Evolutionary conservation across 2,797 vertebrate genomes (phyloP).

Genomic region (Calcarius lapponicus): DNA sequence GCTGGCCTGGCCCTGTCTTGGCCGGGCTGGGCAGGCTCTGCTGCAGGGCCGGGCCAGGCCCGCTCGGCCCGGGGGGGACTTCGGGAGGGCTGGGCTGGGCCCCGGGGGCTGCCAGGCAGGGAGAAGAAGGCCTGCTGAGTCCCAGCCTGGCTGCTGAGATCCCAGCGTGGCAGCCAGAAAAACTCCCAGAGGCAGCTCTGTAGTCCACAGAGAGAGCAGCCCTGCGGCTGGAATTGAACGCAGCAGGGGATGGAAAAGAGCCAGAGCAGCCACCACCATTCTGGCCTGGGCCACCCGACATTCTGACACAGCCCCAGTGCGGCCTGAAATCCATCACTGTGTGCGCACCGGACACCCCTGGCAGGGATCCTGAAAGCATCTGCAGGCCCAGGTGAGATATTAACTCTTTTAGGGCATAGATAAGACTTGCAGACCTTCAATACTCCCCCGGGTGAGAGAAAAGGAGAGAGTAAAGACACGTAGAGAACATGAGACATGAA

Average conservation of each 20-base stretch:
- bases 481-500: not conserved
- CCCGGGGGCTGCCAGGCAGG: not conserved
- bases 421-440: not conserved
- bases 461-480: not conserved
- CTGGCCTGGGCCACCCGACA: not conserved
- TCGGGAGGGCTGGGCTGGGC: not conserved
- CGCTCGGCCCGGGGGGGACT: not conserved
- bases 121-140: not conserved
- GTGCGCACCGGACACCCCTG: too few relatives aligned
- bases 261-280: fast-evolving
- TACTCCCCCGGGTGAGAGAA: not conserved
- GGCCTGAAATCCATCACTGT: not conserved
- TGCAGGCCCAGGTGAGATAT: not conserved
- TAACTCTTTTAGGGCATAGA: not conserved
- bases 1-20: not conserved
- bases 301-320: not conserved
- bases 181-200: not conserved
- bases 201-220: not conserved
- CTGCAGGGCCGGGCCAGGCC: not conserved
- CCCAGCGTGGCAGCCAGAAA: not conserved
- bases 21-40: not conserved
- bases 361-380: not conserved
- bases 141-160: not conserved
- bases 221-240: not conserved
- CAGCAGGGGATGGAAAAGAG: not conserved